phyloP scores from a whole-genome alignment of 2,888 invertebrate species.

The Pristionchus mayeri region DNA sequence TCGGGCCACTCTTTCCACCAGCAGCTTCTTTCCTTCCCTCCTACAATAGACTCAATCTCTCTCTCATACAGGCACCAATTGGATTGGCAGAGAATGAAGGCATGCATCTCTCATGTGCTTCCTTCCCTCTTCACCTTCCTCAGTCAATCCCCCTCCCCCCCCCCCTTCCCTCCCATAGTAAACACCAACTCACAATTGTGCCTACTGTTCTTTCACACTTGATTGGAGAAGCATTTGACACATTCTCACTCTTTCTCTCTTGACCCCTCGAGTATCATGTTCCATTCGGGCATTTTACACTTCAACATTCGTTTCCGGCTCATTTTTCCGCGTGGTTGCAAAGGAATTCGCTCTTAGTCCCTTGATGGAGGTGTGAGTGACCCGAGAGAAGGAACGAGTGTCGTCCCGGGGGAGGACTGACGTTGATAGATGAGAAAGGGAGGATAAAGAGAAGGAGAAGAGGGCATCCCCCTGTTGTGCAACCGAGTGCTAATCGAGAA shows the following conservation, averaged over 20 bases:
- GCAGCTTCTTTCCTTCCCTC: neutral
- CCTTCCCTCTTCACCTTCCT: neutral
- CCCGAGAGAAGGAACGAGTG: neutral
- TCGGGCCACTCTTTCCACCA: neutral
- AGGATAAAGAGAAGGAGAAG: neutral
- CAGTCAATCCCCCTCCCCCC: neutral
- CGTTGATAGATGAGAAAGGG: slow-evolving; percentile 8
- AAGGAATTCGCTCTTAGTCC: neutral
- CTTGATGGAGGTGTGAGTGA: neutral
- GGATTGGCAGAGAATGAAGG: neutral
- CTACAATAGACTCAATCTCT: neutral
- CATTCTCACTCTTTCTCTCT: neutral
- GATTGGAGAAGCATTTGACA: neutral
- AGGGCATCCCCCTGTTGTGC: neutral
- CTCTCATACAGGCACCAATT: neutral
- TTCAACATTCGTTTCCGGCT: neutral
- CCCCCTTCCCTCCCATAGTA: neutral
- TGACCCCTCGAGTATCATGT: neutral
- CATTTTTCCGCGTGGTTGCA: neutral
- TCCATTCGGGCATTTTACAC: neutral
- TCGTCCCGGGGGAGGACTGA: slow-evolving; percentile 9
- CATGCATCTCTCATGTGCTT: neutral
- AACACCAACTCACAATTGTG: slow-evolving; percentile 5
- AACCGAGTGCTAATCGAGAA: neutral
- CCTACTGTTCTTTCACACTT: neutral